Base-by-base conservation (phyloP, 1,140 invertebrate genomes). In the Triops longicaudatus region DNA sequence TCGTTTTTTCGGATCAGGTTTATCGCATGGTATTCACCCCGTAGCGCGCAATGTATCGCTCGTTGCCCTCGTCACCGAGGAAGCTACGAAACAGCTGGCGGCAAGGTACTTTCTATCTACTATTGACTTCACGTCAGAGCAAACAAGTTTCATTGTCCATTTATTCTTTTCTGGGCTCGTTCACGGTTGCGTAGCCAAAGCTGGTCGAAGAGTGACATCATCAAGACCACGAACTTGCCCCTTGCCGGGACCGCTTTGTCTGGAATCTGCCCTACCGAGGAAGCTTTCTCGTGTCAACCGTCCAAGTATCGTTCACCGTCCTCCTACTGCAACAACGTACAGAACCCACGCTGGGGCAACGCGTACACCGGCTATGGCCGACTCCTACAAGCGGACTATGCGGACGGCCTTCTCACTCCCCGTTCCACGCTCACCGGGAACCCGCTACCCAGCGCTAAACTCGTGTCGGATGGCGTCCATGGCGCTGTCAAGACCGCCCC, bases 361-460 rank as follows among this genome's bases (percentile, higher is more conserved):
- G 82, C 86, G 1, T 83, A 85, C 73, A 85, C 83, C 9, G 82
- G 84, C n/a, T 86, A 87, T 77, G 80, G 84, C 5, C 78, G 89
- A 22, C 83, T 87, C 73, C 77, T 87, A 12, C 80, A 82, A 7
- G 82, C 88, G 10, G 50, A 78, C 1, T 78, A 76, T 72, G 50
- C 43, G 26, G 78, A 78, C 73, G 78, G 78, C 43, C 76, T 86
- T 3, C 82, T 82, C 82, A 1, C 80, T 10, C 76, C 80, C 44
- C 83, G 83, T 9, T 80, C 81, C 72, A 63, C 79, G 0, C 31
- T n/a, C 9, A 79, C 80, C n/a, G 82, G 81, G 14, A 76, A 79
- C 26, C 79, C 80, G 44, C 83, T 95, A 11, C 86, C 90, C 1
- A 91, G 89, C 78, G 87, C 92, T 0, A 85, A 92, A 12, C 83